Conservation (phyloP, 2,888 invertebrate genomes). For the Zygothrica quintamaculata region DNA sequence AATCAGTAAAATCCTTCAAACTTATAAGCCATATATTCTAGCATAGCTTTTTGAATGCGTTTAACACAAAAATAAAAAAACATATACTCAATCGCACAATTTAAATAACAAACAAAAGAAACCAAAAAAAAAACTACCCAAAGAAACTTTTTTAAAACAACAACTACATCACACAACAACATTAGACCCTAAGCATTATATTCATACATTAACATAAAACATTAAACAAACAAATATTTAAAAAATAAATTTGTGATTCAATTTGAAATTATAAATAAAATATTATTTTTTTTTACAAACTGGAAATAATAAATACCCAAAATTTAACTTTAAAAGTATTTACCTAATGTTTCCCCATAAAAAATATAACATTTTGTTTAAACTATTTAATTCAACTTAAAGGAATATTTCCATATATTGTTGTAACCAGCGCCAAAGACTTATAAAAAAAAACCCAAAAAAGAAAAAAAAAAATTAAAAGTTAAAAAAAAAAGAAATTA, state of each 20-base stretch:
- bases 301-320: constrained; percentile 31
- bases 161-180: constrained; percentile 35
- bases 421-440: constrained; percentile 75
- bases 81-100: constrained; percentile 47
- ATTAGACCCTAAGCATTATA: constrained; percentile 61
- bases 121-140: constrained; percentile 34
- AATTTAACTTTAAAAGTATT: constrained; percentile 63
- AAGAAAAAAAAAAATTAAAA: not conserved
- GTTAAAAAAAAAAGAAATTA: not conserved
- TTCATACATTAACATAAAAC: constrained; percentile 31
- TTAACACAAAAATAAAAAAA: constrained; percentile 18
- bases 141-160: constrained; percentile 24
- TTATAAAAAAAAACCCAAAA: constrained; percentile 49
- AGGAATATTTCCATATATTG: constrained; percentile 46
- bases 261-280: constrained; percentile 68
- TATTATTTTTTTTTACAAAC: constrained; percentile 51
- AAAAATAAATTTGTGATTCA: constrained; percentile 74
- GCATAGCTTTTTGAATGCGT: constrained; percentile 49
- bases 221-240: constrained; percentile 53
- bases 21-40: constrained; percentile 42
- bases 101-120: constrained; percentile 21
- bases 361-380: constrained; percentile 37
- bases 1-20: constrained; percentile 38
- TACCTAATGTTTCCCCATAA: constrained; percentile 45
- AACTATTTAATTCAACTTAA: constrained; percentile 32